Conservation (phyloP, 2,888 invertebrate genomes). For the Sphaeridia pumilis region DNA sequence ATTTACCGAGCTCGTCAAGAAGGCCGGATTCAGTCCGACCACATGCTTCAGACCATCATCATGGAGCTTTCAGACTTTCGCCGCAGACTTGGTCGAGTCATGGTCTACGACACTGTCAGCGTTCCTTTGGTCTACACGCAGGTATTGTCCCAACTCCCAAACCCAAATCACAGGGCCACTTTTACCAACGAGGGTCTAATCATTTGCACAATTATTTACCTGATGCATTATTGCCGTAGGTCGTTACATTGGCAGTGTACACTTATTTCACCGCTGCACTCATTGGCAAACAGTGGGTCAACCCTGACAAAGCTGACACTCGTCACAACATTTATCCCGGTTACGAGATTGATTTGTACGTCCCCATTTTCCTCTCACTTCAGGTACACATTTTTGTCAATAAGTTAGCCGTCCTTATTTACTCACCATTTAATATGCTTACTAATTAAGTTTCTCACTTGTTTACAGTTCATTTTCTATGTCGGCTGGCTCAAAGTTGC, state of each 20-base stretch:
- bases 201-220: no score
- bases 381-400: slow-evolving; percentile 59
- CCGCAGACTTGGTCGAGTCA: slow-evolving; percentile 66
- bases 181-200: no score
- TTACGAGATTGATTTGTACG: slow-evolving; percentile 57
- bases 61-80: slow-evolving; percentile 82
- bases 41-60: slow-evolving; percentile 80
- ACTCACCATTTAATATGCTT: neutral
- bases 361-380: slow-evolving; percentile 78
- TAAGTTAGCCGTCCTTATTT: neutral
- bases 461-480: slow-evolving; percentile 92
- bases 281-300: slow-evolving; percentile 72
- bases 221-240: slow-evolving; percentile 50
- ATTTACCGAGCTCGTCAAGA: slow-evolving; percentile 78
- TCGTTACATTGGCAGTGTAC: slow-evolving; percentile 81
- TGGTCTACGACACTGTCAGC: slow-evolving; percentile 82
- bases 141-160: no score
- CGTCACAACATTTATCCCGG: slow-evolving; percentile 44
- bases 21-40: slow-evolving; percentile 72
- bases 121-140: slow-evolving; percentile 86
- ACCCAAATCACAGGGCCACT: no score
- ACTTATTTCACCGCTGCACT: slow-evolving; percentile 81
- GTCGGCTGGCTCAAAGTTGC: slow-evolving; percentile 92
- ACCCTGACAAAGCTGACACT: slow-evolving; percentile 39
- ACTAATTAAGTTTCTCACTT: no score